Base-by-base conservation (phyloP, 2,113 vertebrate genomes). In the Oreochromis spilurus region DNA sequence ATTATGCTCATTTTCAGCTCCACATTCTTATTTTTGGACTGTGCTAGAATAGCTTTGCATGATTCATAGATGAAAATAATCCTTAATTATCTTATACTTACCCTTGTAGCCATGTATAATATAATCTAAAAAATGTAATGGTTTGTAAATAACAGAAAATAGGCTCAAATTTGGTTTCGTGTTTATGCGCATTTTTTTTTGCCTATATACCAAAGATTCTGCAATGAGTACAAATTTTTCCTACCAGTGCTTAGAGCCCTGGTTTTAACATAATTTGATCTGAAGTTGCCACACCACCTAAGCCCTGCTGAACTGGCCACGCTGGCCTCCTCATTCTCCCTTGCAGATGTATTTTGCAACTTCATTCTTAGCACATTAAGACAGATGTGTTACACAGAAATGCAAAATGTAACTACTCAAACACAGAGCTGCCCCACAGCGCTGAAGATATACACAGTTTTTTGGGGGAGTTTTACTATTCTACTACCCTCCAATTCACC, bases 401-500 rank as follows among this genome's bases (percentile, higher is more conserved):
- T 77, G 1, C 7, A 79, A 81, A 89, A 78, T 53, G 17, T 48
- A 82, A 81, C 17, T 78, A 48, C 19, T 53, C 45, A 72, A 72
- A 81, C 34, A 43, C 26, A 7, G 43, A 45, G 43, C 70, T 80
- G 9, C 24, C 31, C 31, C 17, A 14, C 36, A 29, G 75, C 31
- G 26, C 82, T 54, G 78, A 43, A 89, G 60, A 87, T 67, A 38
- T 43, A 58, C 19, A 45, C 21, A 55, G n/a, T 81, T 89, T 87
- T 89, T 85, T 62, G 78, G 82, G 17, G 24, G 72, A 86, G 79
- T 80, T 90, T 82, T 70, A 87, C 77, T 54, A 78, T 82, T 77
- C 50, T 77, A 9, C 48, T 89, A 87, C 83, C 87, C 90, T 92
- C 62, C 62, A 80, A 62, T 70, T 94, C 81, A 93, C 86, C 90